phyloP scores from a whole-genome alignment of 1,140 invertebrate species.

The Metaphire vulgaris region DNA sequence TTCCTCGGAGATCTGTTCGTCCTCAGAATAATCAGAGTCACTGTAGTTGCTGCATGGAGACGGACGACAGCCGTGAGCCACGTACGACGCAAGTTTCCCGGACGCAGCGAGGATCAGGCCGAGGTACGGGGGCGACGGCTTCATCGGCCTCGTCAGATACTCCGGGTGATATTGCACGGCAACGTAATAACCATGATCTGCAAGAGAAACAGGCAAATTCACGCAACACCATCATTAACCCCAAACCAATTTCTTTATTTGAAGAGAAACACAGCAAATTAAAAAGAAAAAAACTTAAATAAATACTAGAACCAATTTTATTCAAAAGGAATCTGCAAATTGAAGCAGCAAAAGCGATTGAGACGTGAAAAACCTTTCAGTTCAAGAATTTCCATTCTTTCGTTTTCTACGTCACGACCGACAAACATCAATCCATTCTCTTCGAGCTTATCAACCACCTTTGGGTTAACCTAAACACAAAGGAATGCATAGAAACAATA shows the following conservation, averaged over 20 bases:
- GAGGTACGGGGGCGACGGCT: conserved; percentile 89
- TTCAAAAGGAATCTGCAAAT: no score
- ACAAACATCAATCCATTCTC: conserved; percentile 81
- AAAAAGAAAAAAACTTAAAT: neutral
- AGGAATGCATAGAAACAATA: neutral
- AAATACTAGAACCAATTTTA: conserved; percentile 1
- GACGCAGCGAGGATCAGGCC: conserved; percentile 64
- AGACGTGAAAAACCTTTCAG: no score
- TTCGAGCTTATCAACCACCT: conserved; percentile 72
- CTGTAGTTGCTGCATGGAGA: conserved; percentile 10
- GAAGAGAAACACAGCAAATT: no score
- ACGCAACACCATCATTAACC: no score
- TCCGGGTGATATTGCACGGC: conserved; percentile 97
- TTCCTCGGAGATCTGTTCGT: conserved; percentile 21
- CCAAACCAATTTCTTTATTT: no score
- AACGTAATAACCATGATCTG: conserved; percentile 82
- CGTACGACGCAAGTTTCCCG: conserved; percentile 21
- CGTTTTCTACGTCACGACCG: conserved; percentile 64
- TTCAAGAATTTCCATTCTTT: conserved; percentile 77
- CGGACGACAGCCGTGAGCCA: conserved; percentile 23
- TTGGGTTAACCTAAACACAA: conserved; percentile 73
- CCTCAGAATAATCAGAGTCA: conserved; percentile 6
- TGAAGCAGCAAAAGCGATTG: no score
- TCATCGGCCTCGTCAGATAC: conserved; percentile 85
- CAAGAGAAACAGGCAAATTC: no score